phyloP scores from a whole-genome alignment of 2,113 vertebrate species.

The Anolis sagrei region DNA sequence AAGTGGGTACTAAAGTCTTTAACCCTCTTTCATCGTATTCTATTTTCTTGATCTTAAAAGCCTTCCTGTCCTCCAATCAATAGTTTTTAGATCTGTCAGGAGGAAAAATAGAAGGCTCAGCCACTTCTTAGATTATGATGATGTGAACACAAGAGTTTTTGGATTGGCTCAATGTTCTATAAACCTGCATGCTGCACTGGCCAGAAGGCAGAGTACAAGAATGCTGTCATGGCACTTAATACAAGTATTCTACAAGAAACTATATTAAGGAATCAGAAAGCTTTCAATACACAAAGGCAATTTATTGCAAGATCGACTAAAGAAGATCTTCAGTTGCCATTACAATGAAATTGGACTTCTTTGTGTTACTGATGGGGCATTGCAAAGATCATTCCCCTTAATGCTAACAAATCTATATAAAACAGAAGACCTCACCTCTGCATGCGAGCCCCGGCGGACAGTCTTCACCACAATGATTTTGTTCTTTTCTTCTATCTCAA shows the following conservation, averaged over 20 bases:
- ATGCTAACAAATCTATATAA: slow-evolving; percentile 1
- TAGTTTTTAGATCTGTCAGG: not conserved
- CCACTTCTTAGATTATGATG: not conserved
- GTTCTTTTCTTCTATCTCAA: slow-evolving; percentile 97
- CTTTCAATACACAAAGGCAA: slow-evolving; percentile 16
- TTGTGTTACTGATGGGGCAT: not conserved
- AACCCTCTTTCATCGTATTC: not conserved
- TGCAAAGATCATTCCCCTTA: slow-evolving; percentile 12
- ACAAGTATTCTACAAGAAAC: slow-evolving; percentile 10
- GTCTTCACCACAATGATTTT: slow-evolving; percentile 93
- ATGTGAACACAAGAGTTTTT: not conserved
- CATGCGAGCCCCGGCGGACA: slow-evolving; percentile 90
- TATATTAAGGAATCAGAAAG: not conserved
- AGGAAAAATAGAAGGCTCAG: not conserved
- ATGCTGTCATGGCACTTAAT: not conserved
- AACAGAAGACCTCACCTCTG: slow-evolving; percentile 83
- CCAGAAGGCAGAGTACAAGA: no score
- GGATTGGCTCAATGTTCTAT: not conserved
- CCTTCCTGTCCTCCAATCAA: not conserved
- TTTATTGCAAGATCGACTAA: slow-evolving; percentile 8
- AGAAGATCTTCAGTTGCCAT: not conserved
- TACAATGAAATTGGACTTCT: slow-evolving; percentile 8
- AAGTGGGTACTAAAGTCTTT: not conserved
- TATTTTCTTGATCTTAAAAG: slow-evolving; percentile 5
- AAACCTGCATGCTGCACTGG: not conserved